A percentile compares a stretch with the other conserved stretches of the same genome.
These are phyloP conservation scores for Falcunculus frontatus DNA, from an alignment of 2,113 vertebrate genomes.

Conservation along the genomic window DNA sequence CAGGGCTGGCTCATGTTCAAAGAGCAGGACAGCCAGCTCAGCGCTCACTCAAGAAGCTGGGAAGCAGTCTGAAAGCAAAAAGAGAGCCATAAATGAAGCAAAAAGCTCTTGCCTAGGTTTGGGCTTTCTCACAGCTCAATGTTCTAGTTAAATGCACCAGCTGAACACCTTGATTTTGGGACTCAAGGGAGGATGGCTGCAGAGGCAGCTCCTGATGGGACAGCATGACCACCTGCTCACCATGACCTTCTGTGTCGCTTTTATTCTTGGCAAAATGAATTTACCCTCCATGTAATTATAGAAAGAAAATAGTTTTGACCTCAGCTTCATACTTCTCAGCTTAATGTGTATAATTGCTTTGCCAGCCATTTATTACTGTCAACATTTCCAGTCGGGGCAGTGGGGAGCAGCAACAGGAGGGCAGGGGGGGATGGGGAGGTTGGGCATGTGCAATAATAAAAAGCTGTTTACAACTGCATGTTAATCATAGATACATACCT, in stretches of 20 bases:
- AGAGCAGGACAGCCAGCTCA: not conserved
- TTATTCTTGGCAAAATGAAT: constrained; percentile 46
- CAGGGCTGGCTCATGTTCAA: not conserved
- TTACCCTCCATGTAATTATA: constrained; percentile 35
- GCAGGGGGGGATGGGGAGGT: not conserved
- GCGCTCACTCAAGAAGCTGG: not conserved
- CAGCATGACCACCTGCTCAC: not conserved
- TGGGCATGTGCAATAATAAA: not conserved
- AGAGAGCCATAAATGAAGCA: not conserved
- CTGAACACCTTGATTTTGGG: not conserved
- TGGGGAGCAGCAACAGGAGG: not conserved
- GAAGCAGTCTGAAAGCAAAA: not conserved
- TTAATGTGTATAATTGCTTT: constrained; percentile 55
- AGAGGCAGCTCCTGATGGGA: not conserved
- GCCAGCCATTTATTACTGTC: constrained; percentile 55
- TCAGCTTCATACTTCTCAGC: constrained; percentile 21
- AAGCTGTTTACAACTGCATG: constrained; percentile 1
- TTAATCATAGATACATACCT: not conserved
- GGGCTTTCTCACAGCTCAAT: not conserved
- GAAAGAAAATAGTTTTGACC: constrained; percentile 58
- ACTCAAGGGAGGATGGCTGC: not conserved
- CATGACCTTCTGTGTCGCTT: not conserved
- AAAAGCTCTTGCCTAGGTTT: not conserved
- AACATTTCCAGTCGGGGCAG: not conserved
- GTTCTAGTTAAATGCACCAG: too few species aligned